These are phyloP conservation scores for Potorous gilbertii DNA, from an alignment of 2,797 vertebrate species.

Conservation along the genomic window DNA sequence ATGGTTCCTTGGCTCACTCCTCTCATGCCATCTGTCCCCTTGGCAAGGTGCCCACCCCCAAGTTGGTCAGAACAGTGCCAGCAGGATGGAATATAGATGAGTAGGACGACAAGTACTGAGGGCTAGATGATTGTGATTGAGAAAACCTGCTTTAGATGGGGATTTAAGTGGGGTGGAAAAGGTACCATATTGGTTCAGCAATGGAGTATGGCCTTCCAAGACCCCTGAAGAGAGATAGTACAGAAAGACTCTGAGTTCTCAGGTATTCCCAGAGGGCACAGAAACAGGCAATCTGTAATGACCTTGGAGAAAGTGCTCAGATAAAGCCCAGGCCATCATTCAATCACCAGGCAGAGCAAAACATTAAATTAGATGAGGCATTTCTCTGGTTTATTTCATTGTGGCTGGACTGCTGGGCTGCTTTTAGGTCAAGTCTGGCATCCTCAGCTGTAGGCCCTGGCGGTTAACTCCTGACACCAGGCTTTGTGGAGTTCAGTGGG, in stretches of 20 bases:
- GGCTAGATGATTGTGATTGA: constrained; percentile 77
- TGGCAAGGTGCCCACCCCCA: constrained; percentile 84
- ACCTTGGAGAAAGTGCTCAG: constrained; percentile 28
- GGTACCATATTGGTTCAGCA: constrained; percentile 73
- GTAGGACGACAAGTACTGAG: constrained; percentile 81
- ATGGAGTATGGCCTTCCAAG: constrained; percentile 65
- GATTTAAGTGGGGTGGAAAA: neutral
- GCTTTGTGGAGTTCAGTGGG: constrained; percentile 10
- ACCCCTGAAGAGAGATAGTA: constrained; percentile 69
- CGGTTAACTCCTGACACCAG: neutral
- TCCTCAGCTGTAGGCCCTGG: neutral
- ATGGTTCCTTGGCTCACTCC: constrained; percentile 86
- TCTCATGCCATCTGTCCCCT: constrained; percentile 84
- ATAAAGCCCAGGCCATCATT: constrained; percentile 21
- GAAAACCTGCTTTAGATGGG: constrained; percentile 69
- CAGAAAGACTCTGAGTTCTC: constrained; percentile 20
- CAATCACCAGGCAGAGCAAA: constrained; percentile 48
- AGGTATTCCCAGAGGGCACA: constrained; percentile 12
- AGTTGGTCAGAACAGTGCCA: constrained; percentile 86
- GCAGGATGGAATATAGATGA: constrained; percentile 84
- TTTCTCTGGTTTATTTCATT: constrained; percentile 44
- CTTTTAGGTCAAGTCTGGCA: constrained; percentile 11
- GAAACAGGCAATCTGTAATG: constrained; percentile 25
- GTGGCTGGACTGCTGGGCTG: neutral
- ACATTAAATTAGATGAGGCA: constrained; percentile 18